These are phyloP conservation scores for Melanitta fusca DNA, from an alignment of 2,797 vertebrate genomes.

Conservation along the genomic window DNA sequence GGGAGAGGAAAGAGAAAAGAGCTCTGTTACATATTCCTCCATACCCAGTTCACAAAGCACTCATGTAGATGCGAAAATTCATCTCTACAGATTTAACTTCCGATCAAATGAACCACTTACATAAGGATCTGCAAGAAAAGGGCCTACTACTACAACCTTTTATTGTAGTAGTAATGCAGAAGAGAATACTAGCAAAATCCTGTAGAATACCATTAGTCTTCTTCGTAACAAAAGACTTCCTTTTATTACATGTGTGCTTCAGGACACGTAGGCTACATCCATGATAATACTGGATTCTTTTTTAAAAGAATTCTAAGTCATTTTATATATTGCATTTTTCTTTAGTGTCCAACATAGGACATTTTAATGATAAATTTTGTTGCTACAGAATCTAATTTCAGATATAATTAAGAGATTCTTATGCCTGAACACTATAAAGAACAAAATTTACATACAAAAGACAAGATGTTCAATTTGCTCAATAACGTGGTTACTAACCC, in stretches of 20 bases:
- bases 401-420: background rate
- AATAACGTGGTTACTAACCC: background rate
- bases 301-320: background rate
- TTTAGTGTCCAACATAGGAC: background rate
- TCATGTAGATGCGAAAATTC: background rate
- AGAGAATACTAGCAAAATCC: background rate
- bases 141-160: background rate
- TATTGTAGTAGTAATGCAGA: slow-evolving; percentile 30
- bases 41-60: background rate
- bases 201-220: background rate
- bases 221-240: background rate
- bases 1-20: background rate
- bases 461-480: background rate
- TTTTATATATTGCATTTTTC: background rate
- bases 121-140: background rate
- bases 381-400: background rate
- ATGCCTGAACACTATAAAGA: background rate
- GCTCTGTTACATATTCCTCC: background rate
- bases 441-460: background rate
- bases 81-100: background rate
- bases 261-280: background rate
- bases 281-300: background rate
- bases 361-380: background rate
- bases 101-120: background rate
- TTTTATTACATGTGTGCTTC: background rate